Percentiles rank a stretch among this genome's conserved stretches.
phyloP scores from a whole-genome alignment of 1,140 invertebrate genomes.

The Euborellia annulipes region DNA sequence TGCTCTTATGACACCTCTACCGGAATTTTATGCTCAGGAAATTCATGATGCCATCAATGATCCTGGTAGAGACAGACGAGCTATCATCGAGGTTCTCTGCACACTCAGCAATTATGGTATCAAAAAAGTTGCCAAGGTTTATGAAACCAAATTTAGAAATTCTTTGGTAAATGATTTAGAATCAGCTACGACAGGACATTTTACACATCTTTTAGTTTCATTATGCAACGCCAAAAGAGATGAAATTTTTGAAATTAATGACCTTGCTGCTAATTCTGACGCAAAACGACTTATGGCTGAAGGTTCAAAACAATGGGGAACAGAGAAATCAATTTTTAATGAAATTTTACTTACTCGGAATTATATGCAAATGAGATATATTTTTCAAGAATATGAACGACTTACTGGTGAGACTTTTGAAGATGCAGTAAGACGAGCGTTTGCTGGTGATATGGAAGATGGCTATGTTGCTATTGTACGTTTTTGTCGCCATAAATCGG shows the following conservation, averaged over 20 bases:
- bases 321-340: constrained; percentile 28
- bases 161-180: constrained; percentile 65
- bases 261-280: constrained; percentile 45
- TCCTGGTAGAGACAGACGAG: constrained; percentile 27
- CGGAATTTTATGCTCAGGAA: constrained; percentile 32
- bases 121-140: constrained; percentile 24
- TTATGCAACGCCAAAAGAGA: constrained; percentile 37
- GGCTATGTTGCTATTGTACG: constrained; percentile 27
- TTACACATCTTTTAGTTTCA: constrained; percentile 66
- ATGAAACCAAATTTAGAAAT: constrained; percentile 44
- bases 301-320: too few relatives aligned
- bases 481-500: constrained; percentile 4
- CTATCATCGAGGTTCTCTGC: constrained; percentile 34
- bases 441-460: constrained; percentile 32
- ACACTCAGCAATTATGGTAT: constrained; percentile 30
- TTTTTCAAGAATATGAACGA: constrained; percentile 31
- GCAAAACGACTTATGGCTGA: constrained; percentile 52
- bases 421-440: constrained; percentile 29
- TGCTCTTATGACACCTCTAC: constrained; percentile 32
- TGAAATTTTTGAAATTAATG: constrained; percentile 40
- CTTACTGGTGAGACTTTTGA: constrained; percentile 29
- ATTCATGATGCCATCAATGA: constrained; percentile 33
- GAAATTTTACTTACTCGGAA: constrained; percentile 23
- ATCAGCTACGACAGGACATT: constrained; percentile 76
- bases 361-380: constrained; percentile 21